Conservation (phyloP, 2,888 invertebrate species). For the Eledone cirrhosa region DNA sequence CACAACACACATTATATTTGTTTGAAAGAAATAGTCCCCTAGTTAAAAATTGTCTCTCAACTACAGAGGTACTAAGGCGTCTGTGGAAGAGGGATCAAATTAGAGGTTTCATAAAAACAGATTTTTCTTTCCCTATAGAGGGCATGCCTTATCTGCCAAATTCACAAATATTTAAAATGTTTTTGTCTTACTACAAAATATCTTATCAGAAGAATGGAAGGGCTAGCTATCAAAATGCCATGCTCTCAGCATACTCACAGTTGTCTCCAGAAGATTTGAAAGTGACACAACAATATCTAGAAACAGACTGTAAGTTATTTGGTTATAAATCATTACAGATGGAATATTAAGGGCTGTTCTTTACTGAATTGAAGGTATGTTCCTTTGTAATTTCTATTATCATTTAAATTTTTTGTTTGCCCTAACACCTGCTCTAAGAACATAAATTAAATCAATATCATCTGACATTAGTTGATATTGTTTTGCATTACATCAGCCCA, state of each 20-base stretch:
- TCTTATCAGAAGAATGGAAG: background rate
- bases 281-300: background rate
- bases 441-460: no score
- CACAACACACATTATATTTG: background rate
- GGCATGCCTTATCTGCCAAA: background rate
- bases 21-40: conserved; percentile 3
- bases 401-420: no score
- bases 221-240: background rate
- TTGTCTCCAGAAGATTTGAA: background rate
- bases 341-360: no score
- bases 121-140: background rate
- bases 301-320: conserved; percentile 19
- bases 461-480: no score
- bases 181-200: conserved; percentile 1
- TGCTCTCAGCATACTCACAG: background rate
- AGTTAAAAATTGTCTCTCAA: background rate
- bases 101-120: conserved; percentile 6
- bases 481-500: no score
- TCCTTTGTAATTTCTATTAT: no score
- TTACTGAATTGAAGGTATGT: no score
- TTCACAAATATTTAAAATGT: background rate
- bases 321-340: conserved; percentile 5
- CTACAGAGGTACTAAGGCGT: background rate
- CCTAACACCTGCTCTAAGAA: no score
- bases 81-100: conserved; percentile 10